Evolutionary conservation across 2,888 invertebrate species (phyloP).

Genomic region (Rhogogaster chlorosoma): DNA sequence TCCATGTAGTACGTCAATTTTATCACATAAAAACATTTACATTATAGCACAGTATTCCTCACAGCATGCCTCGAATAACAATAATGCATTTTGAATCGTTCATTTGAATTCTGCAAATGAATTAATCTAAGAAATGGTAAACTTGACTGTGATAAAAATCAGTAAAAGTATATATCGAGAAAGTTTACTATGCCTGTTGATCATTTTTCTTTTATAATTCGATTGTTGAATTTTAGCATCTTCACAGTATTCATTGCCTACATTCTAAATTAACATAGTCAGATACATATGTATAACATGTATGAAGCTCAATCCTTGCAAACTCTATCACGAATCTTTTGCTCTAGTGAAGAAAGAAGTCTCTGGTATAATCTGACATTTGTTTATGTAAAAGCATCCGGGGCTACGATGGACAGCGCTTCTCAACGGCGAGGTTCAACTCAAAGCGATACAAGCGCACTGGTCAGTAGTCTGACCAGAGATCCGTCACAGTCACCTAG

Average conservation of each 20-base stretch:
- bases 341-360: neutral
- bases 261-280: neutral
- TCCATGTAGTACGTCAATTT: neutral
- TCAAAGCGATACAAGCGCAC: conserved; percentile 82
- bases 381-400: conserved; percentile 73
- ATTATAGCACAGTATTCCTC: conserved; percentile 15
- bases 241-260: conserved; percentile 21
- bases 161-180: neutral
- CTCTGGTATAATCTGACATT: neutral
- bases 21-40: neutral
- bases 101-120: neutral
- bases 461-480: conserved; percentile 82
- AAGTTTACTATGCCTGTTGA: conserved; percentile 20
- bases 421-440: conserved; percentile 80
- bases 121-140: neutral
- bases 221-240: neutral
- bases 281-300: neutral
- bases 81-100: conserved; percentile 24
- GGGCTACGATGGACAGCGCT: conserved; percentile 75
- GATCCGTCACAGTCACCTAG: conserved; percentile 83
- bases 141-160: neutral
- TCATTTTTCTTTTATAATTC: neutral
- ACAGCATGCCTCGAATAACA: conserved; percentile 24
- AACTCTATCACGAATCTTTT: neutral
- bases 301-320: conserved; percentile 2